Base-by-base conservation (phyloP, 2,113 vertebrate species). In the Calidris pygmaea region DNA sequence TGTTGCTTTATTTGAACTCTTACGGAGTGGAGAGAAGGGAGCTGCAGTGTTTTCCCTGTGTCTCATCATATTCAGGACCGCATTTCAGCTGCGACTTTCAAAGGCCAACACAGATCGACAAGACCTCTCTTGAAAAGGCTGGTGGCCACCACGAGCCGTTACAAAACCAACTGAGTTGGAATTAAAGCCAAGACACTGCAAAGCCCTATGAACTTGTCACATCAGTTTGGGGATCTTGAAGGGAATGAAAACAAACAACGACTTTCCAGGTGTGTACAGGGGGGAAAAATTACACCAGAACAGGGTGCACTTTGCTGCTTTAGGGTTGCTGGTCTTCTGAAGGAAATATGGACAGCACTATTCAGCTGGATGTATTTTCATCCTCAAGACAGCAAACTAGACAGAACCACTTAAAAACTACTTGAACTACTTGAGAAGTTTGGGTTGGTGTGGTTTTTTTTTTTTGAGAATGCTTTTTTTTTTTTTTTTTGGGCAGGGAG, bases 1-100 rank as follows among this genome's bases (percentile, higher is more conserved):
- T 32, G 10, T 70, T 0, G 0, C 43, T 68, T 76, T 16, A 1
- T n/a, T 72, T 70, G 39, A 35, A 34, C 9, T 35, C 47, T 37
- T 27, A n/a, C 32, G 27, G 32, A 60, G 24, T 0, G 4, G 58
- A 75, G 48, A 68, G 58, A 37, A 77, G 13, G 55, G 39, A 92
- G 34, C 11, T 74, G 73, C 29, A 79, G 41, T 24, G n/a, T 48
- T 87, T 58, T 86, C 37, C 37, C 19, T 12, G 1, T 11, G 20
- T 34, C 34, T 52, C 48, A 20, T n/a, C 35, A 1, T 76, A 60
- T 63, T 50, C 47, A 56, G 89, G 47, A 12, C 58, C 3, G 0
- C 34, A 53, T 62, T 63, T 63, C 39, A 39, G 26, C 43, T 1
- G 0, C 34, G 53, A 47, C 27, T 76, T 50, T 78, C 45, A 35